Conservation (phyloP, 2,888 invertebrate species). For the Thymelicus sylvestris region DNA sequence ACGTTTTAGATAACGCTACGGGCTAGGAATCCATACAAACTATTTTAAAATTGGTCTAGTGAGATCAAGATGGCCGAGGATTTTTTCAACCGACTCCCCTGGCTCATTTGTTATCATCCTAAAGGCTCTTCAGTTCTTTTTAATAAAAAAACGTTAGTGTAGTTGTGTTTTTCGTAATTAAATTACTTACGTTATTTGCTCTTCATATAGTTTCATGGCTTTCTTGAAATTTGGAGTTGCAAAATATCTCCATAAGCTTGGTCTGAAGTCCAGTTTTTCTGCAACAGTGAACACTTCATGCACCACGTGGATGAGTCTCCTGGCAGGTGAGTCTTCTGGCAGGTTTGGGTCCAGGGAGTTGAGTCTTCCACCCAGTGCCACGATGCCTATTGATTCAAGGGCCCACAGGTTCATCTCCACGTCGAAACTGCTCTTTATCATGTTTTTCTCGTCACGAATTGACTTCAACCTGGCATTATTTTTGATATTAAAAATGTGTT, state of each 20-base stretch:
- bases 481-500: too few species aligned
- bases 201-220: conserved; percentile 63
- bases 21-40: too few species aligned
- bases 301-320: conserved; percentile 60
- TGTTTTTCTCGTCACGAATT: conserved; percentile 77
- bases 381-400: conserved; percentile 81
- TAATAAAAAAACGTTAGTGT: too few species aligned
- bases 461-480: conserved; percentile 72
- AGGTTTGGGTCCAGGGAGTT: conserved; percentile 65
- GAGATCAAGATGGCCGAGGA: too few species aligned
- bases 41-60: too few species aligned
- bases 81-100: too few species aligned
- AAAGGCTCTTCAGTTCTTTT: too few species aligned
- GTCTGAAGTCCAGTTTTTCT: conserved; percentile 62
- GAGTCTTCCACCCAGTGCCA: conserved; percentile 68
- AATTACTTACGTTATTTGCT: conserved; percentile 59
- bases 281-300: conserved; percentile 57
- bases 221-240: conserved; percentile 59
- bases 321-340: conserved; percentile 62
- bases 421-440: conserved; percentile 82
- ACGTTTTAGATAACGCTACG: neutral
- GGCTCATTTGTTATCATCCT: too few species aligned
- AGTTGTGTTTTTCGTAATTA: too few species aligned
- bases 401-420: conserved; percentile 86
- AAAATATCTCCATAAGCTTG: conserved; percentile 60